Evolutionary conservation across 2,113 vertebrate genomes (phyloP).

Genomic region (Strix aluco): DNA sequence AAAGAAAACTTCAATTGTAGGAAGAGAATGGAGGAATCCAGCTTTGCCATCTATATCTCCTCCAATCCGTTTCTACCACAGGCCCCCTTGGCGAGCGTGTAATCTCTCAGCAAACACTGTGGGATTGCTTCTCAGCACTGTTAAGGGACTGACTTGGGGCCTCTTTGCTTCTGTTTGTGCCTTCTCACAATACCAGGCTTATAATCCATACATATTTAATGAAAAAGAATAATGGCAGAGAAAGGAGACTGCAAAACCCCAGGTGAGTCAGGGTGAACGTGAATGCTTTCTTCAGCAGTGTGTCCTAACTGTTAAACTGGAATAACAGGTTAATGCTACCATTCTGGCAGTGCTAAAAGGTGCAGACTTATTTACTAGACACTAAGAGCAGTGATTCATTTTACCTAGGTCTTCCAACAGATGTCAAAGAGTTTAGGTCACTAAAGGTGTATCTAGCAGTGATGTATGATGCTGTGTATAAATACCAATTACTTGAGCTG

Average conservation of each 20-base stretch:
- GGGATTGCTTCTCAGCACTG: not conserved
- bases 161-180: not conserved
- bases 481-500: not conserved
- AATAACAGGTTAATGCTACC: not conserved
- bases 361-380: not conserved
- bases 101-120: not conserved
- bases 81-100: not conserved
- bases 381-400: not conserved
- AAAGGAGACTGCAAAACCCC: not conserved
- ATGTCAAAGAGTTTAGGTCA: not conserved
- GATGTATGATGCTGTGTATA: not conserved
- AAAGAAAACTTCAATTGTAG: not conserved
- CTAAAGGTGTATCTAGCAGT: not conserved
- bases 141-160: not conserved
- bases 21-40: not conserved
- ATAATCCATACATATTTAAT: not conserved
- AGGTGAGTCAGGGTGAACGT: not conserved
- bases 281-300: rapidly evolving
- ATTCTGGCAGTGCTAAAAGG: not conserved
- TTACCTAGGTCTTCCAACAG: not conserved
- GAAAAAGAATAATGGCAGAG: not conserved
- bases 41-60: not conserved
- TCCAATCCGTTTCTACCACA: not conserved
- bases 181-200: not conserved
- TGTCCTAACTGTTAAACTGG: not conserved